A percentile compares a stretch with the other conserved stretches of the same genome.
phyloP scores from a whole-genome alignment of 2,797 vertebrate species.

The Rallus crepitans region DNA sequence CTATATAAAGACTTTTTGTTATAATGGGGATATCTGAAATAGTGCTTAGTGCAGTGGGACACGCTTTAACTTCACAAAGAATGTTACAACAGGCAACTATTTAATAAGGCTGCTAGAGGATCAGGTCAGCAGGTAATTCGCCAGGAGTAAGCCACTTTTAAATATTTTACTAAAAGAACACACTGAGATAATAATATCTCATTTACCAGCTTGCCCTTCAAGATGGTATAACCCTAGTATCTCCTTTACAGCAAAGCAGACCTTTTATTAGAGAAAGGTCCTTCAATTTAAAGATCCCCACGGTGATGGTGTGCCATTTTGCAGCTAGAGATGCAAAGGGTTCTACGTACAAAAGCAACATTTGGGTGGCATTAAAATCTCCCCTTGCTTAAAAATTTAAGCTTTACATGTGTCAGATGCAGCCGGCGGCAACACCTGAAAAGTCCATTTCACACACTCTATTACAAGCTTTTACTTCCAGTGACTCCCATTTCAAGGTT shows the following conservation, averaged over 20 bases:
- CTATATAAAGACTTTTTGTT: conserved; percentile 49
- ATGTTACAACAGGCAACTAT: conserved; percentile 47
- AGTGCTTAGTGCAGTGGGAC: conserved; percentile 29
- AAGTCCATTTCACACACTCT: not conserved
- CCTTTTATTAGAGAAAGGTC: conserved; percentile 39
- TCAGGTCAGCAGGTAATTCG: conserved; percentile 57
- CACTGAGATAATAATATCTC: conserved; percentile 50
- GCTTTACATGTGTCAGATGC: not conserved
- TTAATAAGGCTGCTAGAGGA: conserved; percentile 60
- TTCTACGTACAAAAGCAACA: not conserved
- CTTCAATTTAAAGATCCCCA: conserved; percentile 33
- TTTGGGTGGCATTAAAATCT: not conserved
- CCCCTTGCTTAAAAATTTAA: not conserved
- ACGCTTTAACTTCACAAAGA: conserved; percentile 36
- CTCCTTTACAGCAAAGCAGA: conserved; percentile 33
- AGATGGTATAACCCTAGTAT: not conserved
- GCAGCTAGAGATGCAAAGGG: not conserved
- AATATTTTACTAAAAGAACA: conserved; percentile 62
- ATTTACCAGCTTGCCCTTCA: conserved; percentile 54
- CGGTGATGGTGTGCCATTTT: not conserved
- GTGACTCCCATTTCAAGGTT: not conserved
- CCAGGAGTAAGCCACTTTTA: conserved; percentile 53
- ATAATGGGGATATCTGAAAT: conserved; percentile 36
- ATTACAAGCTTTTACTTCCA: not conserved
- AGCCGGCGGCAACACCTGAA: not conserved